A percentile compares a stretch with the other conserved stretches of the same genome.
Conservation (phyloP, 1,140 invertebrate species). For the Brachionus koreanus region DNA sequence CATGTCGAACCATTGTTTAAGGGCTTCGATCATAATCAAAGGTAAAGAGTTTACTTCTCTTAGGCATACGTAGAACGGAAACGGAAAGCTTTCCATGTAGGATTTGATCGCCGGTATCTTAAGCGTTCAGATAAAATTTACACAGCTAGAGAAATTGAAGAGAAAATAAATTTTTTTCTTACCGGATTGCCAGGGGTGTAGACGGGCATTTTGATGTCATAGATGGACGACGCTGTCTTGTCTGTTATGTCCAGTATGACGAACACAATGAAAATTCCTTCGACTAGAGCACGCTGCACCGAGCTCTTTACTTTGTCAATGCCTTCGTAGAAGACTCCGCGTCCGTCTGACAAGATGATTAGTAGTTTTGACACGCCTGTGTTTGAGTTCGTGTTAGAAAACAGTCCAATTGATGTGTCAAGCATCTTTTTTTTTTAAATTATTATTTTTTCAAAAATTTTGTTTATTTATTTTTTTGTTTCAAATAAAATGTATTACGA, state of each 20-base stretch:
- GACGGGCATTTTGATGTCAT: constrained; percentile 77
- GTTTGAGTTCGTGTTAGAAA: constrained; percentile 50
- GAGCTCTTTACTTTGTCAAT: constrained; percentile 70
- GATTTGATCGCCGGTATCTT: constrained; percentile 60
- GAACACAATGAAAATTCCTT: constrained; percentile 86
- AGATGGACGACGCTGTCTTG: constrained; percentile 73
- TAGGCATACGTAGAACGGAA: constrained; percentile 95
- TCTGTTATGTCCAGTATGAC: constrained; percentile 88
- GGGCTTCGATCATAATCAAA: constrained; percentile 81
- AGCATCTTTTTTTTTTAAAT: constrained; percentile 63
- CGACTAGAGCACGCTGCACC: constrained; percentile 72
- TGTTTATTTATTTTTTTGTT: not conserved
- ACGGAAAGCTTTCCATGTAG: constrained; percentile 92
- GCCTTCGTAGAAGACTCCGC: constrained; percentile 85
- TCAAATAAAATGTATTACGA: not conserved
- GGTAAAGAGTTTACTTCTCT: constrained; percentile 81
- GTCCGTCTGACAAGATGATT: constrained; percentile 71
- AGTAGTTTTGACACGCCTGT: constrained; percentile 43
- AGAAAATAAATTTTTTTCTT: not conserved
- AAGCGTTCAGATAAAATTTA: not conserved
- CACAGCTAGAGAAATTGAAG: not conserved
- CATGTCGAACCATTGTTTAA: constrained; percentile 70
- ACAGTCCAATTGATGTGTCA: constrained; percentile 65
- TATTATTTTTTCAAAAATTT: not conserved
- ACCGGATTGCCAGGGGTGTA: constrained; percentile 63